Evolutionary conservation across 2,113 vertebrate genomes (phyloP).

Genomic region (Microtus montanus): DNA sequence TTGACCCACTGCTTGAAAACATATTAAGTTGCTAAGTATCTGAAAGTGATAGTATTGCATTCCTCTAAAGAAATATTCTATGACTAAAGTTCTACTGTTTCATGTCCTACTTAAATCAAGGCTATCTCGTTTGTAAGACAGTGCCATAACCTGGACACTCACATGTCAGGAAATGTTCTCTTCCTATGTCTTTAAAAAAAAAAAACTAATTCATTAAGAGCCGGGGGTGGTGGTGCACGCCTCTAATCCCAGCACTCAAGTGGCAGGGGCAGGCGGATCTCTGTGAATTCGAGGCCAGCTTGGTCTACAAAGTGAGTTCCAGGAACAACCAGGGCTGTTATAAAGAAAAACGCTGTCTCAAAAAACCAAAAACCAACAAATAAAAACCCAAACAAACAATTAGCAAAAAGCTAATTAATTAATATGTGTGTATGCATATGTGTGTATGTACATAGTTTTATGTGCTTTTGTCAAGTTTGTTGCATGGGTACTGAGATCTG

Average conservation of each 20-base stretch:
- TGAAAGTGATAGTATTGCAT: constrained; percentile 19
- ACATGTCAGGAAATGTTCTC: background rate
- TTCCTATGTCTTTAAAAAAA: constrained; percentile 6
- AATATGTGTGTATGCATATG: no score
- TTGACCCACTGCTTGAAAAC: constrained; percentile 29
- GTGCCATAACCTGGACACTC: background rate
- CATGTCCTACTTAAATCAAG: constrained; percentile 6
- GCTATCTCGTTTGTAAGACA: background rate
- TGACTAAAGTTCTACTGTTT: constrained; percentile 33
- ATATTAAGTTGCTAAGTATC: constrained; percentile 7
- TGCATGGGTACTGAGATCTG: background rate
- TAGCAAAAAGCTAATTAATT: background rate
- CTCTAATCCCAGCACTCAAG: no score
- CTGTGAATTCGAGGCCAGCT: no score
- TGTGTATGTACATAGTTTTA: no score
- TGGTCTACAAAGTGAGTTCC: background rate
- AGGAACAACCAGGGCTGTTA: background rate
- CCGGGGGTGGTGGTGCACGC: no score
- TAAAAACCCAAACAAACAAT: background rate
- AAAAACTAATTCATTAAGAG: background rate
- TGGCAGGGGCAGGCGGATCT: no score
- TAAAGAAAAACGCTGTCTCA: background rate
- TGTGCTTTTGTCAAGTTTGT: background rate
- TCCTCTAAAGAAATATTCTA: constrained; percentile 10
- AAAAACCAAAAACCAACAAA: background rate